Evolutionary conservation across 2,797 vertebrate species (phyloP).

Genomic region (Xenentodon cancila): DNA sequence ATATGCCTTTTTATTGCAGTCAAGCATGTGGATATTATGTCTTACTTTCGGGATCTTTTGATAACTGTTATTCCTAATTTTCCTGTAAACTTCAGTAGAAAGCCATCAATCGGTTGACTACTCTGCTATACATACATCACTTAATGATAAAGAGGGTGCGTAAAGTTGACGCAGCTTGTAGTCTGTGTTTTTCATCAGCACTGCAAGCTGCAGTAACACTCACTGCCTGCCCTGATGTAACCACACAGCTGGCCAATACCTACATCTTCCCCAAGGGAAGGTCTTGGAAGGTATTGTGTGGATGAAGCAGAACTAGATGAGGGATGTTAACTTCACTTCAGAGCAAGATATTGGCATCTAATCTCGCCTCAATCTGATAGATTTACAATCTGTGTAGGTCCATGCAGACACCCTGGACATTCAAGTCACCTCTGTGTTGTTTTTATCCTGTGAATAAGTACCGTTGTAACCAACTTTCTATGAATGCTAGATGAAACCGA

Average conservation of each 20-base stretch:
- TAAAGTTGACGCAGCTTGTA: conserved; percentile 52
- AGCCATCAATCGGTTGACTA: conserved; percentile 30
- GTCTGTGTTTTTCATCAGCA: conserved; percentile 42
- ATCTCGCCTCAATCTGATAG: conserved; percentile 55
- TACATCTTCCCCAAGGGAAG: conserved; percentile 45
- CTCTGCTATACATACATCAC: conserved; percentile 31
- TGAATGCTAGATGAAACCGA: conserved; percentile 43
- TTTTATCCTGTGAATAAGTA: conserved; percentile 29
- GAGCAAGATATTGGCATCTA: conserved; percentile 61
- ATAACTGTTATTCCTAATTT: conserved; percentile 43
- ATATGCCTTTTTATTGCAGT: conserved; percentile 1
- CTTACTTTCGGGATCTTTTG: conserved; percentile 36
- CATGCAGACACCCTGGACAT: conserved; percentile 19
- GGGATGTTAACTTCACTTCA: conserved; percentile 54
- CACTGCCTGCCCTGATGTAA: conserved; percentile 53
- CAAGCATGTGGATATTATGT: conserved; percentile 25
- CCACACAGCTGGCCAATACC: conserved; percentile 57
- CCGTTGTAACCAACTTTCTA: conserved; percentile 32
- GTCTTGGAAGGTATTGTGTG: conserved; percentile 54
- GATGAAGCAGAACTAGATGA: conserved; percentile 57
- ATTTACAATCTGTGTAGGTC: conserved; percentile 51
- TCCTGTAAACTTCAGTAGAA: conserved; percentile 30
- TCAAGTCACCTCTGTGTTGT: conserved; percentile 37
- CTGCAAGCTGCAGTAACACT: conserved; percentile 60
- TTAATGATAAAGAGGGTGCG: conserved; percentile 35